phyloP scores from a whole-genome alignment of 2,113 vertebrate genomes.

The Nothoprocta perdicaria region DNA sequence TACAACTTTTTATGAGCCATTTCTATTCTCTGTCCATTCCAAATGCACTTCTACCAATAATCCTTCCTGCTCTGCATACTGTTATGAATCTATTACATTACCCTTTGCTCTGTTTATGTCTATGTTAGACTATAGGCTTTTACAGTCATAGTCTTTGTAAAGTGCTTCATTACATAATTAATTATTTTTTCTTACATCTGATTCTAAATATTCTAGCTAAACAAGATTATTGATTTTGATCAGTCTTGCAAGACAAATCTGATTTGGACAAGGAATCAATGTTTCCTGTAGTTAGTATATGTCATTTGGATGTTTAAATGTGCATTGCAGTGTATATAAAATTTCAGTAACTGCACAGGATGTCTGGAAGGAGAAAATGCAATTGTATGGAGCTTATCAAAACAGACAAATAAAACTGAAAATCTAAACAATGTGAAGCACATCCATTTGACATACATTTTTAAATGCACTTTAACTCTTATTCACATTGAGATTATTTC shows the following conservation, averaged over 20 bases:
- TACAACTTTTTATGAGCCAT: background rate
- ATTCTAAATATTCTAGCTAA: background rate
- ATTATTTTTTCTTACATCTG: background rate
- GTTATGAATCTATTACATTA: background rate
- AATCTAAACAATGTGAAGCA: background rate
- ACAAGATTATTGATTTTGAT: background rate
- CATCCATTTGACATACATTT: background rate
- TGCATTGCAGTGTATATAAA: background rate
- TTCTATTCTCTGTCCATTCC: background rate
- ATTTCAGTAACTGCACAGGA: background rate
- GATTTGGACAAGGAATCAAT: background rate
- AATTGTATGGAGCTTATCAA: background rate
- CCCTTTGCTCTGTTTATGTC: background rate
- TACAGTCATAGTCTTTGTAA: background rate
- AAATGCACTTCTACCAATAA: background rate
- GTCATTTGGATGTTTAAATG: background rate
- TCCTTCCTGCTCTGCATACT: background rate
- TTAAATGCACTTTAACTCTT: rapidly evolving
- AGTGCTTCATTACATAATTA: background rate
- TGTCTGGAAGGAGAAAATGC: background rate
- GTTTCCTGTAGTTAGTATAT: background rate
- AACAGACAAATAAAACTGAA: background rate
- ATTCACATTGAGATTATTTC: background rate
- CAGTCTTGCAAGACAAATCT: background rate
- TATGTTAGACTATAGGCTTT: background rate